Base-by-base conservation (phyloP, 2,797 vertebrate species). In the Phyllotis vaccarum region DNA sequence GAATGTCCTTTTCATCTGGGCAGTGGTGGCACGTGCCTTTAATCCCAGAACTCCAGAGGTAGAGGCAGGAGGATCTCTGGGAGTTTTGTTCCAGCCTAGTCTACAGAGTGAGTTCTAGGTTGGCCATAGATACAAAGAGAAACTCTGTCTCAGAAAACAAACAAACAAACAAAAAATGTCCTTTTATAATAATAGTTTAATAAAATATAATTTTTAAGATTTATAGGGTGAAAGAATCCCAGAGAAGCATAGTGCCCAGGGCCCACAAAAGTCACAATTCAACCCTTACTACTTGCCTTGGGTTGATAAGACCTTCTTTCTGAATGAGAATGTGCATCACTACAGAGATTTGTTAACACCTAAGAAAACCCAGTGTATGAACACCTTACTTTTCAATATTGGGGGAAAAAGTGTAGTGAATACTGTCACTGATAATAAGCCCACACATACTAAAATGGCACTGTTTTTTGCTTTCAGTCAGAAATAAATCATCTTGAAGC, bases 371-470 rank as follows among this genome's bases (percentile, higher is more conserved):
- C 49, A 96, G 75, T 5, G 21, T 62, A 81, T 49, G 27, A 86
- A 79, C 64, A 7, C 56, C 60, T 89, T 40, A 31, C 54, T 95
- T 92, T 79, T 89, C 52, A 95, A 70, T 58, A 74, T 90, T 91
- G 93, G 43, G 93, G 43, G 60, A 58, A 64, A 52, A 31, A 46
- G 1, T 5, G 19, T 46, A 29, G 40, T 19, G 40, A 40, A 82
- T 16, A 94, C 22, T 37, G 12, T 90, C 88, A 83, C 46, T 12
- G 34, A 54, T 31, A 68, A 87, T 54, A 90, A 95, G 27, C 34
- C 54, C 66, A 60, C 27, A 43, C 4, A 16, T 29, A 72, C 70
- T 80, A 40, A 94, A 95, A 93, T 29, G 17, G 72, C 91, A 83
- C 1, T 46, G 31, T 8, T 78, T 49, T 94, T 96, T 83, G 68